These are phyloP conservation scores for Himalopsyche japonica DNA, from an alignment of 2,888 invertebrate genomes.

Conservation along the genomic window DNA sequence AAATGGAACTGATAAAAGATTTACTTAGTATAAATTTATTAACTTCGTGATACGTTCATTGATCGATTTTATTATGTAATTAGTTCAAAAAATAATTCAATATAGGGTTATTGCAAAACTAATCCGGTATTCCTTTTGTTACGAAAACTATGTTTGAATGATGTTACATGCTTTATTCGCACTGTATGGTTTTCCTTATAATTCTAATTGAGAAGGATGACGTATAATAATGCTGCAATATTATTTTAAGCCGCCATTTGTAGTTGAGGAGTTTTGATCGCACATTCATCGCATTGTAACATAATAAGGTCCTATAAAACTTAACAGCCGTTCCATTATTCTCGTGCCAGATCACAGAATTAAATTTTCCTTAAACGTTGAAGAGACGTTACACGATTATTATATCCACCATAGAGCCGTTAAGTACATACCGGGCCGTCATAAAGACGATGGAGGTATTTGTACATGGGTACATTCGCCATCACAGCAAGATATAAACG, in stretches of 20 bases:
- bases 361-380: constrained; percentile 30
- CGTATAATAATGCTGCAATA: neutral
- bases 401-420: constrained; percentile 29
- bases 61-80: too few species aligned
- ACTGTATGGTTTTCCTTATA: too few species aligned
- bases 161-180: too few species aligned
- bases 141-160: too few species aligned
- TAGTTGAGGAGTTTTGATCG: neutral
- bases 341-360: constrained; percentile 17
- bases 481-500: constrained; percentile 33
- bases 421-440: constrained; percentile 32
- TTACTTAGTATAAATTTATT: too few species aligned
- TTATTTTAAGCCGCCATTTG: neutral
- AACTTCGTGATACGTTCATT: too few species aligned
- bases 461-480: constrained; percentile 22
- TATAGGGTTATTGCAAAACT: too few species aligned
- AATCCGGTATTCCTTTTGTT: too few species aligned
- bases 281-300: neutral
- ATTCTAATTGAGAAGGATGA: too few species aligned
- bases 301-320: neutral
- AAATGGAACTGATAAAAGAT: too few species aligned
- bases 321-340: neutral
- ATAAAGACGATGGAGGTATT: constrained; percentile 34
- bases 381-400: constrained; percentile 30
- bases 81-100: too few species aligned